Percentiles rank a stretch among this genome's conserved stretches.
These are phyloP conservation scores for Fulmarus glacialis DNA, from an alignment of 2,113 vertebrate species.

Conservation along the genomic window DNA sequence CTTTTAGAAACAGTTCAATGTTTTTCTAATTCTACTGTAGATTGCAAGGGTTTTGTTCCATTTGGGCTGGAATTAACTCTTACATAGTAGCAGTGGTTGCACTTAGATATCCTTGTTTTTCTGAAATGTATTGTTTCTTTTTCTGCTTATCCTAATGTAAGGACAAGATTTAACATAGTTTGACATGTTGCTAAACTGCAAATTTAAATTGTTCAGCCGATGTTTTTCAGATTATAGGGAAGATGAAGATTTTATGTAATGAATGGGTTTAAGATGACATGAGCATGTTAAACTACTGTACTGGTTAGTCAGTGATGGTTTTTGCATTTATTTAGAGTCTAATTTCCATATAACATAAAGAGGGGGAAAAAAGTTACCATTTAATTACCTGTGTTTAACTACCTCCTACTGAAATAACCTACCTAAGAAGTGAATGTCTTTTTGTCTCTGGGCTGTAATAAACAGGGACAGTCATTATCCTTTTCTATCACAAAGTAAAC, in stretches of 20 bases:
- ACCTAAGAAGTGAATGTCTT: neutral
- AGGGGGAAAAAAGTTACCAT: neutral
- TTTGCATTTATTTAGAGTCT: neutral
- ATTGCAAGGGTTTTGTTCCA: neutral
- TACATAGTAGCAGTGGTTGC: neutral
- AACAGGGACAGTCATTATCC: neutral
- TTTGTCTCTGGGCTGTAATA: neutral
- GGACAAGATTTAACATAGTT: neutral
- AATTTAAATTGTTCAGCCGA: neutral
- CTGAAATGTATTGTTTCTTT: neutral
- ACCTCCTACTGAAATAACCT: neutral
- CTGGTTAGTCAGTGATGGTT: neutral
- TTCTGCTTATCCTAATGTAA: neutral
- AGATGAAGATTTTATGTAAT: neutral
- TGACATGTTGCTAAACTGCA: neutral
- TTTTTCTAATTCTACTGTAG: neutral
- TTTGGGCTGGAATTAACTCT: neutral
- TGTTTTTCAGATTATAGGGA: neutral
- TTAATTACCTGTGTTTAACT: neutral
- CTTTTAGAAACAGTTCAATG: neutral
- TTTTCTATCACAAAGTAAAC: neutral
- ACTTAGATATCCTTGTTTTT: neutral
- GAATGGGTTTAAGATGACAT: neutral
- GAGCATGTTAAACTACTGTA: neutral
- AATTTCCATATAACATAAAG: neutral